Evolutionary conservation across 2,888 invertebrate genomes (phyloP).

Genomic region (Drosophila fungiperda): DNA sequence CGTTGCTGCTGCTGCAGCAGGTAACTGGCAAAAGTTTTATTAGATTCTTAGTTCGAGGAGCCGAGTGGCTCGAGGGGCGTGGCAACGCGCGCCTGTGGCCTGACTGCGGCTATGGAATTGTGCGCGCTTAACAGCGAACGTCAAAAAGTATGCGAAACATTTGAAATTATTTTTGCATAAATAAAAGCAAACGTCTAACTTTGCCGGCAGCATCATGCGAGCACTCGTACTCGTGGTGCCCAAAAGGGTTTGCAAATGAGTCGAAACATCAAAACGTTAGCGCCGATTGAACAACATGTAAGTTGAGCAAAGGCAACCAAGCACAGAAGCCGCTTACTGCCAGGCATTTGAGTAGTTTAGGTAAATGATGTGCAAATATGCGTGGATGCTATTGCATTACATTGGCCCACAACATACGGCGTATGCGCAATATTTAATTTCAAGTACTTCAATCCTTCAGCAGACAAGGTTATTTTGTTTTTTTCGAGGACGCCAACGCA

Average conservation of each 20-base stretch:
- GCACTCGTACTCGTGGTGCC: background rate
- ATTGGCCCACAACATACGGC: constrained; percentile 38
- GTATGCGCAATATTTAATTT: constrained; percentile 71
- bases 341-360: constrained; percentile 32
- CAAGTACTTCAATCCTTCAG: constrained; percentile 45
- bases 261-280: constrained; percentile 50
- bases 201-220: constrained; percentile 25
- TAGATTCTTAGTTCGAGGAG: constrained; percentile 68
- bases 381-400: constrained; percentile 41
- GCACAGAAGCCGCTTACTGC: constrained; percentile 51
- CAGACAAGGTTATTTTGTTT: constrained; percentile 42
- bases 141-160: constrained; percentile 71
- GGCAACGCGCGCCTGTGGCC: constrained; percentile 55
- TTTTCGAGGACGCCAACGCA: constrained; percentile 15
- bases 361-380: constrained; percentile 71
- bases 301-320: constrained; percentile 19
- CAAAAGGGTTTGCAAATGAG: constrained; percentile 71
- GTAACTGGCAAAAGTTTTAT: constrained; percentile 78
- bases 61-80: constrained; percentile 8
- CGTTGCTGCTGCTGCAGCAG: constrained; percentile 40
- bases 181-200: constrained; percentile 57
- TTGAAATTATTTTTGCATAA: constrained; percentile 80
- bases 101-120: constrained; percentile 68
- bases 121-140: constrained; percentile 43
- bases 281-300: constrained; percentile 30